Evolutionary conservation across 2,888 invertebrate genomes (phyloP), one percentile per base, ranked within the genome.

Genomic region (Lamellibrachia satsuma): DNA sequence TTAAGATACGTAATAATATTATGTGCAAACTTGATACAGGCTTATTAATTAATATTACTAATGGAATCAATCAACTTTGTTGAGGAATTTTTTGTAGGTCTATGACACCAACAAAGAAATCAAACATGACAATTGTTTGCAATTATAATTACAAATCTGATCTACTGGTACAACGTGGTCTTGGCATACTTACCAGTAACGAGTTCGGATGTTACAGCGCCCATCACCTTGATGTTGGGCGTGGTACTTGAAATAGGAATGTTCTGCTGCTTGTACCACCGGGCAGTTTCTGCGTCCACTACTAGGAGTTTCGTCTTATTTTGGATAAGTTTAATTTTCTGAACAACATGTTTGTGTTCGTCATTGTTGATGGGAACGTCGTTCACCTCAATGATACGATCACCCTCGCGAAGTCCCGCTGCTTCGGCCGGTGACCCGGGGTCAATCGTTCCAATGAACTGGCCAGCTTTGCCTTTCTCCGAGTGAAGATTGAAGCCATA

Each of bases 401-500:
- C 99, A 93, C 99, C 99, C 97, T 98, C 98, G 92, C 95, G 96
- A 91, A 97, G 95, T 52, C 97, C 98, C 7, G 98, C 98, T 11
- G 95, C 95, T 93, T 96, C 96, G 2, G 97, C 97, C 39, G 97
- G 97, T 0, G 97, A 97, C 60, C 96, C 96, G 11, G 95, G 95
- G 97, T 99, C 99, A 93, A 99, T 99, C 97, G 99, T 99, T 75
- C 99, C 99, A 96, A 99, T 98, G 96, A 98, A 99, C 97, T 99
- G 99, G 57, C 99, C 99, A 8, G 98, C 98, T 96, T 98, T 98
- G 94, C 98, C 98, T 96, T 98, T 98, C 97, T 99, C 99, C 55
- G 99, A 99, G 97, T 99, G 99, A 94, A 99, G 97, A 97, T 99
- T 99, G 97, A 99, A 99, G 39, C 99, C 99, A 96, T 99, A 99